Conservation (phyloP, 2,113 vertebrate genomes). For the Ciconia boyciana region DNA sequence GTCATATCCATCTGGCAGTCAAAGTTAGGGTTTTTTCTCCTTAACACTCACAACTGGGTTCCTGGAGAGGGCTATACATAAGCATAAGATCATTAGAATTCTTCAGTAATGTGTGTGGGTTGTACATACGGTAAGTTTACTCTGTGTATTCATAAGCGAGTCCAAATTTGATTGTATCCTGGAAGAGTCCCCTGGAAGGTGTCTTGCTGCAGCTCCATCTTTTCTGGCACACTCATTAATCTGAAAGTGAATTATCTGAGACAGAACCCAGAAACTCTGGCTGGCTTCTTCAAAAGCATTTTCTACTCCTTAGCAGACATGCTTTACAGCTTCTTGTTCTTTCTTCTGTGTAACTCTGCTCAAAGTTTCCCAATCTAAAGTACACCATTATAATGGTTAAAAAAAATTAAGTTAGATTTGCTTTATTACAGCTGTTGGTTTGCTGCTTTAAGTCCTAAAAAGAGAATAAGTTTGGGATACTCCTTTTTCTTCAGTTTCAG, state of each 20-base stretch:
- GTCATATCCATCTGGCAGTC: neutral
- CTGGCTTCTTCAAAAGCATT: neutral
- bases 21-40: neutral
- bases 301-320: neutral
- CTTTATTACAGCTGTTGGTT: neutral
- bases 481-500: neutral
- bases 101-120: neutral
- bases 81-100: neutral
- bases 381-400: neutral
- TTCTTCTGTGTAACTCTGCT: neutral
- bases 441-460: neutral
- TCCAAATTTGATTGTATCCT: neutral
- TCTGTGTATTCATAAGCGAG: neutral
- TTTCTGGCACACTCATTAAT: neutral
- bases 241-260: neutral
- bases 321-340: neutral
- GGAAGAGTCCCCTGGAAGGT: neutral
- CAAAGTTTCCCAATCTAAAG: neutral
- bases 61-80: neutral
- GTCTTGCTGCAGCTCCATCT: neutral
- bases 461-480: neutral
- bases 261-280: neutral
- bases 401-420: neutral
- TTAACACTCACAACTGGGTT: neutral
- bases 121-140: neutral